Conservation (phyloP, 1,140 invertebrate species). For the Heterodera carotae region DNA sequence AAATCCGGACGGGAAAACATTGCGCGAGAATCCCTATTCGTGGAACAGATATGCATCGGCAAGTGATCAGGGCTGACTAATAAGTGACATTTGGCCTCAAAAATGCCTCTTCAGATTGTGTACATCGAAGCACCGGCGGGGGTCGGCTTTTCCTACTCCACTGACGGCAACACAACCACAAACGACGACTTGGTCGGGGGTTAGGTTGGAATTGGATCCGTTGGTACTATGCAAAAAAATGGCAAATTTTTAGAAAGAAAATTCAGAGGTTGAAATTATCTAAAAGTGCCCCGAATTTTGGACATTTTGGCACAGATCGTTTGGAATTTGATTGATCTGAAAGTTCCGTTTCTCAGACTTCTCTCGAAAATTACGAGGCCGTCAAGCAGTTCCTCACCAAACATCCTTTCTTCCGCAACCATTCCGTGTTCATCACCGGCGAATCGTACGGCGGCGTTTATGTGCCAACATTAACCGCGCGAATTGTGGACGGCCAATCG, state of each 20-base stretch:
- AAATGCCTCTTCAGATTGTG: conserved; percentile 68
- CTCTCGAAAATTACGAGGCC: conserved; percentile 68
- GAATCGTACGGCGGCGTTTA: conserved; percentile 68
- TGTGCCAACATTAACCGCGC: conserved; percentile 69
- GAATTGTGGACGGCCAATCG: conserved; percentile 67
- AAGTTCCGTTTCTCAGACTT: conserved; percentile 42
- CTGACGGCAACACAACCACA: conserved; percentile 68
- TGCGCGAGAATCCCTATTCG: conserved; percentile 59
- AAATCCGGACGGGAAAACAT: conserved; percentile 58
- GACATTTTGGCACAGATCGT: no score
- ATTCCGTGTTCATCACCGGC: conserved; percentile 68
- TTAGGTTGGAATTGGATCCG: not conserved
- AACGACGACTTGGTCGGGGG: conserved; percentile 68
- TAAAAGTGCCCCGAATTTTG: no score
- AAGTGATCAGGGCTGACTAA: not conserved
- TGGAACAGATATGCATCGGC: conserved; percentile 67
- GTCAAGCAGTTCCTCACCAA: conserved; percentile 69
- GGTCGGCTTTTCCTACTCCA: conserved; percentile 71
- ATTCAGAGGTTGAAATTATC: no score
- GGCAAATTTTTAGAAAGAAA: no score
- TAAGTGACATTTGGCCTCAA: no score
- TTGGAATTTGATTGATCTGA: no score
- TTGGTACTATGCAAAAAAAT: no score
- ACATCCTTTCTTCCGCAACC: conserved; percentile 69
- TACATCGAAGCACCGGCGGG: conserved; percentile 70